Evolutionary conservation across 2,113 vertebrate species (phyloP).

Genomic region (Tachysurus vachellii): DNA sequence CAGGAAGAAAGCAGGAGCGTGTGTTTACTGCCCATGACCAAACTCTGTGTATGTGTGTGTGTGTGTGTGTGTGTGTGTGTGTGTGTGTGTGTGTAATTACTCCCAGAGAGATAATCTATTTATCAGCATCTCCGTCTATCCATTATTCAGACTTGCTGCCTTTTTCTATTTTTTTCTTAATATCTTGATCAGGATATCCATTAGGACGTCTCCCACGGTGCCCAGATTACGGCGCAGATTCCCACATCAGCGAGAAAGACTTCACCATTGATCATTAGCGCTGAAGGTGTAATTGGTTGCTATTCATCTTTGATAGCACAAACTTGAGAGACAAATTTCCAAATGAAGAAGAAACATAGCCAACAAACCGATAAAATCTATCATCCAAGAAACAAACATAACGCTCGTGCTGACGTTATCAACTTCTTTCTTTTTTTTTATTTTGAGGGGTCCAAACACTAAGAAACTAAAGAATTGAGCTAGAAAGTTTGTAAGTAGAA

Average conservation of each 20-base stretch:
- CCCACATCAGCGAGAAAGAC: conserved; percentile 15
- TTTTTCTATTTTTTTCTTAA: conserved; percentile 26
- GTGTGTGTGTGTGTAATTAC: conserved; percentile 58
- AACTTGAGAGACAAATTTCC: background rate
- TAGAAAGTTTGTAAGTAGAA: background rate
- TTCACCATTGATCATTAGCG: conserved; percentile 44
- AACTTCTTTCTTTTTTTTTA: too few species aligned
- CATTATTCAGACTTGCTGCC: conserved; percentile 32
- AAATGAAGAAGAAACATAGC: background rate
- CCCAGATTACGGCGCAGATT: conserved; percentile 38
- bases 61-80: conserved; percentile 10
- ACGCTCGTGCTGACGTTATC: background rate
- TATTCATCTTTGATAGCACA: conserved; percentile 36
- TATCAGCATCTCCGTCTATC: conserved; percentile 50
- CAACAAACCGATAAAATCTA: too few species aligned
- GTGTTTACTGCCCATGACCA: background rate
- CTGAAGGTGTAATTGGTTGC: conserved; percentile 40
- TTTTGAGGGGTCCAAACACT: background rate
- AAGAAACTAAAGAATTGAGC: background rate
- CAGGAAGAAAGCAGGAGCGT: conserved; percentile 34
- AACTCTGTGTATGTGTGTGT: conserved; percentile 50
- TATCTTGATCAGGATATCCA: conserved; percentile 48
- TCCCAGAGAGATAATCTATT: conserved; percentile 62
- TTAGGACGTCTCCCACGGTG: conserved; percentile 26
- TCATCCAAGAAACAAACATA: background rate